Evolutionary conservation across 2,888 invertebrate genomes (phyloP), one percentile per base, ranked within the genome.

Genomic region (Megaustenia siamemsis): DNA sequence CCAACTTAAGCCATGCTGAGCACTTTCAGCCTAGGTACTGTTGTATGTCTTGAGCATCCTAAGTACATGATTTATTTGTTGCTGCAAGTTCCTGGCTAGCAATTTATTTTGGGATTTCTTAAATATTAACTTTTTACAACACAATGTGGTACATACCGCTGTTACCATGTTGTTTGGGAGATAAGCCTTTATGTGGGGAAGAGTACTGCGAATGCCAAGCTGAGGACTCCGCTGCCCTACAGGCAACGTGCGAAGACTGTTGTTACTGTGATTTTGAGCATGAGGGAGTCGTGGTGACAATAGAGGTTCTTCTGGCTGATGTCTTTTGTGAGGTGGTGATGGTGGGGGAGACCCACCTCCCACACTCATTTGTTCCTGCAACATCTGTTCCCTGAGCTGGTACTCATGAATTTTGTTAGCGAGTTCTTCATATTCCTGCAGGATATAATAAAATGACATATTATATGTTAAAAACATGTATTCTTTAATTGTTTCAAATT

Each of bases 381-480:
- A 95, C 93, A 96, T 96, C 92, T 97, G 96, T 94, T 98, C 97
- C 94, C 97, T 96, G 86, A 96, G 95, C 94, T 98, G 97, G 90
- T 98, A 95, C 93, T 98, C 97, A 93, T 98, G 98, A 91, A 99
- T 95, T 94, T 98, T 98, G 88, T 96, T 97, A 38, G 98, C 98
- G 88, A 99, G 95, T 93, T 98, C 98, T 90, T 97, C 97, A 94
- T 98, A 98, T 95, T 98, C 98, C 94, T 95, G 21, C 12, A 32
- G 32, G 38, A 63, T 21, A 60, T 8, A 24, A 5, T 32, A 76
- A 63, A 32, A 77, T 40, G n/a, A n/a, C n/a, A n/a, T n/a, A n/a
- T n/a, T n/a, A n/a, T n/a, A n/a, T n/a, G n/a, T n/a, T 40, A 15
- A 24, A 40, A 24, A 38, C 8, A 40, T 38, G 12, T 40, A n/a